Base-by-base conservation (phyloP, 1,140 invertebrate genomes). In the Danaus plexippus region DNA sequence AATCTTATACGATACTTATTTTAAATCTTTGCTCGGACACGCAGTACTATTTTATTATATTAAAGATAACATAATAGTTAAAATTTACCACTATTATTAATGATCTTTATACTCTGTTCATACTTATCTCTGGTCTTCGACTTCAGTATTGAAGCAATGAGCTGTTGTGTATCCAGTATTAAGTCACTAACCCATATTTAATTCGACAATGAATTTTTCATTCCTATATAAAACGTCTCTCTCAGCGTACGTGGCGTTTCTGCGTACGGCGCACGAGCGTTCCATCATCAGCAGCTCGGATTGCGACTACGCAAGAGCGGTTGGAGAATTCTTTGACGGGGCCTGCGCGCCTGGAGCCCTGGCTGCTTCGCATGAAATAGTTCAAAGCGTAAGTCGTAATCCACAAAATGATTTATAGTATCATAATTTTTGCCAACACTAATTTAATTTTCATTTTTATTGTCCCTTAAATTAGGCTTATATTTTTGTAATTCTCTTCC, bases 261-360 rank as follows among this genome's bases (percentile, higher is more conserved):
- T 91, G 9, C 86, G 89, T 15, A 63, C 74, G 0, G 87, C 87
- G 0, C 86, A 89, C 18, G 71, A 75, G n/a, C 62, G 79, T 0
- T 60, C 75, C 13, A 63, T 91, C 5, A 73, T 90, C 47, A 73
- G 74, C 9, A 45, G 66, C 0, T 56, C 69, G 12, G 69, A 88
- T 15, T 93, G 92, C 63, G 87, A 92, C 65, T 91, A 91, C 70
- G 84, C 88, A 1, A 61, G 70, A 43, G 75, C 88, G 2, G 77
- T 92, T 0, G 87, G 88, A 0, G 82, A 89, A 22, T 90, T 91
- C 70, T 89, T 92, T 64, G 75, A 74, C 1, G 74, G 75, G 3
- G 88, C 90, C 2, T 92, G 92, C 70, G 87, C 88, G 0, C 91
- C 91, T 0, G 91, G 91, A 8, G 88, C 90, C 1, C 60, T 80